These are phyloP conservation scores for Eretmochelys imbricata DNA, from an alignment of 2,113 vertebrate genomes.

Conservation along the genomic window DNA sequence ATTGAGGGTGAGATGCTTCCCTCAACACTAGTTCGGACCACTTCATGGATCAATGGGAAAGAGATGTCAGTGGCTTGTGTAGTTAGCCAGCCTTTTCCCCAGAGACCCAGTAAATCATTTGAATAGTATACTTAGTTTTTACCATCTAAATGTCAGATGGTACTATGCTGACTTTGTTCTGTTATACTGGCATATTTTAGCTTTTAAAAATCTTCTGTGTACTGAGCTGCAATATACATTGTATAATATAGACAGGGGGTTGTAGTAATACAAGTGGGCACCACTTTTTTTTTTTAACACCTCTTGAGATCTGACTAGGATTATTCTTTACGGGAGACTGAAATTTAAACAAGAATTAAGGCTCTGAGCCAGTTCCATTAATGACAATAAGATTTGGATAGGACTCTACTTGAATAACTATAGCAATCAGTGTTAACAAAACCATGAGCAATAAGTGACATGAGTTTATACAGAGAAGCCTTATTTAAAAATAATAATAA, in stretches of 20 bases:
- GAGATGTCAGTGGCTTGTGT: not conserved
- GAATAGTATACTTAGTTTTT: constrained; percentile 12
- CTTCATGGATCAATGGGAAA: not conserved
- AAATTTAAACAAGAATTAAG: not conserved
- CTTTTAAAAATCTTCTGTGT: not conserved
- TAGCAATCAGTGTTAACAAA: not conserved
- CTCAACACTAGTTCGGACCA: not conserved
- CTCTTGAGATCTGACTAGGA: not conserved
- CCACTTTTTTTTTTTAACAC: not conserved
- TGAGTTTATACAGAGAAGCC: not conserved
- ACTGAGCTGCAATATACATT: not conserved
- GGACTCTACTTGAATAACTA: not conserved
- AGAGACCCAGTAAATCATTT: constrained; percentile 47
- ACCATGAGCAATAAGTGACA: not conserved
- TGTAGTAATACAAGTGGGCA: not conserved
- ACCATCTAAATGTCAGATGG: not conserved
- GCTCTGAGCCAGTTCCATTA: fast-evolving
- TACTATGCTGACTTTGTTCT: not conserved
- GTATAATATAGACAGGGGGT: not conserved
- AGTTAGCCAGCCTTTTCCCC: not conserved
- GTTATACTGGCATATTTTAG: not conserved
- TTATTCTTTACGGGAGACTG: not conserved
- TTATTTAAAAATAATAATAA: not conserved
- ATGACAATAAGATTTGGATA: not conserved
- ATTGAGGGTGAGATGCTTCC: not conserved